These are phyloP conservation scores for Montipora cactus DNA, from an alignment of 64 coral and sea anemone species.

Conservation along the genomic window DNA sequence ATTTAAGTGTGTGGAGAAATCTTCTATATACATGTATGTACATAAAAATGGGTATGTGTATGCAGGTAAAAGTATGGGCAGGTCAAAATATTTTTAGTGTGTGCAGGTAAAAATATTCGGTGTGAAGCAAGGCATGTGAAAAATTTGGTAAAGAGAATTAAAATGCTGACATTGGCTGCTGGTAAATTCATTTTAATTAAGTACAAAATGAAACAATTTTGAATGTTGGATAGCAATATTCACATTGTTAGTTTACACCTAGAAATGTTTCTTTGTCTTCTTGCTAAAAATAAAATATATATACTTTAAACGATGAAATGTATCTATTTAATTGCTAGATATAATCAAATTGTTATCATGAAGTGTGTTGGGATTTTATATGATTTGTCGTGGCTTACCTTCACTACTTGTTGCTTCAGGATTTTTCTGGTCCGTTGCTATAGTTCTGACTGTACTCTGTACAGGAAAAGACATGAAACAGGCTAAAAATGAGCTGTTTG, in stretches of 20 bases:
- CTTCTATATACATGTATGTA: background rate
- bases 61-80: conserved; percentile 25
- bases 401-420: conserved; percentile 65
- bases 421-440: conserved; percentile 62
- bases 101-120: conserved; percentile 1
- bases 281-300: background rate
- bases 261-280: too few relatives aligned
- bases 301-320: too few relatives aligned
- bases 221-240: too few relatives aligned
- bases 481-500: conserved; percentile 39
- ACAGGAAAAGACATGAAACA: conserved; percentile 64
- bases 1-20: conserved; percentile 53
- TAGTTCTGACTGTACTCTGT: conserved; percentile 57
- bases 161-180: conserved; percentile 2
- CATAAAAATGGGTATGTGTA: background rate
- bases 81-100: conserved; percentile 18
- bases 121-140: background rate
- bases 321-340: too few relatives aligned
- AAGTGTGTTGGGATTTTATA: too few relatives aligned
- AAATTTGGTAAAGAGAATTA: conserved; percentile 13
- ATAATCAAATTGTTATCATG: too few relatives aligned
- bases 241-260: too few relatives aligned
- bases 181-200: conserved; percentile 16
- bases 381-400: conserved; percentile 44
- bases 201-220: background rate